Base-by-base conservation (phyloP, 1,140 invertebrate genomes). In the Zaprionus nigranus region DNA sequence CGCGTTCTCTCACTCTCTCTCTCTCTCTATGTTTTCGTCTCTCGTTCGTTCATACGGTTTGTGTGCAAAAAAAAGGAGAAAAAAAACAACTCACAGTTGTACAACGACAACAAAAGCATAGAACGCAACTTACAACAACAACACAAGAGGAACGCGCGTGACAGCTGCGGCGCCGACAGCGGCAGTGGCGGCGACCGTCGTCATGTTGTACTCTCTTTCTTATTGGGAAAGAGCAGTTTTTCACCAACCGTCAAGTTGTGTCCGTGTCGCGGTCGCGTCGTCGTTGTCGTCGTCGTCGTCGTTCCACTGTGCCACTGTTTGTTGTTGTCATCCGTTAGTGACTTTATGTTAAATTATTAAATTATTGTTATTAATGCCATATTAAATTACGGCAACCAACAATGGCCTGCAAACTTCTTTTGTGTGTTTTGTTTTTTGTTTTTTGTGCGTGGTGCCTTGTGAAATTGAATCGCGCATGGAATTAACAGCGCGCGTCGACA, bases 161-260 rank as follows among this genome's bases (percentile, higher is more conserved):
- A 75, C 72, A 75, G 72, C 72, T 75, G 72, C 66, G 72, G 70
- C 72, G 72, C 22, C 72, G 65, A 58, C 72, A 46, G 51, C 5
- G 20, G 66, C 72, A 62, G 34, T 40, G 38, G 46, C 56, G 43
- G 71, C 56, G 57, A 36, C 38, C 22, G 51, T 69, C 51, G 66
- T 60, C 72, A 40, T 75, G 59, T 70, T 70, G 43, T 75, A 75
- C 72, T 75, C 72, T 75, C 72, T 75, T 75, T 75, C 72, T 63
- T 75, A 75, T 75, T 70, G 66, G 72, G 72, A 75, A 75, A 75
- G 72, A 75, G 75, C 75, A 78, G 72, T 78, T 78, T 78, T 78
- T 78, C 75, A 75, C 64, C 63, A 75, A 46, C 71, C 75, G 75
- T 78, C 72, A 78, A 75, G 75, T 75, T 68, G 75, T 34, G 64